A percentile compares a stretch with the other conserved stretches of the same genome.
These are phyloP conservation scores for Parauchenoglanis ngamensis DNA, from an alignment of 2,797 vertebrate genomes.

Conservation along the genomic window DNA sequence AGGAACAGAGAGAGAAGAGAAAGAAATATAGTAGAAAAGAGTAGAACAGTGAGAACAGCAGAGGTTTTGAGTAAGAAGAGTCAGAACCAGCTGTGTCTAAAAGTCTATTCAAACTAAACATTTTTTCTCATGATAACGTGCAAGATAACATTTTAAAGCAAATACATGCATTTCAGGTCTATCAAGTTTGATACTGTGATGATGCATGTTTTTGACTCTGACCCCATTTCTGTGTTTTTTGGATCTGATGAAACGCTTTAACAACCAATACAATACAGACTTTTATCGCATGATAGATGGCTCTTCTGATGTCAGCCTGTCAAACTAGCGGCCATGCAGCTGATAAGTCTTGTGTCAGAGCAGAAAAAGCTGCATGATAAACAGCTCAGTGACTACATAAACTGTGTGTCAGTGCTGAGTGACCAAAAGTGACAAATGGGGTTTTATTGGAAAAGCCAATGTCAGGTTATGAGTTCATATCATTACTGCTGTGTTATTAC, in stretches of 20 bases:
- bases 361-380: constrained; percentile 27
- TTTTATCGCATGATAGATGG: constrained; percentile 26
- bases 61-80: not conserved
- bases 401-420: constrained; percentile 35
- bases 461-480: constrained; percentile 30
- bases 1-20: not conserved
- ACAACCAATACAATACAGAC: constrained; percentile 25
- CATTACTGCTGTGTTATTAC: constrained; percentile 14
- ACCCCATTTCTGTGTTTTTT: constrained; percentile 12
- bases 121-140: not conserved
- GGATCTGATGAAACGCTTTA: constrained; percentile 22
- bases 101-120: not conserved
- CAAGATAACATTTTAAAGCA: not conserved
- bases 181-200: not conserved
- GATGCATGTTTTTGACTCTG: constrained; percentile 13
- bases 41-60: not conserved
- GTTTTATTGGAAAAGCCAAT: constrained; percentile 12
- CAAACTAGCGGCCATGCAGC: constrained; percentile 25
- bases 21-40: not conserved
- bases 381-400: constrained; percentile 29
- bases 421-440: constrained; percentile 32
- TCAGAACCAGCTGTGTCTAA: not conserved
- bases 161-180: not conserved
- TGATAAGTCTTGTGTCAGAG: constrained; percentile 30
- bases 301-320: constrained; percentile 31